phyloP scores from a whole-genome alignment of 2,888 invertebrate genomes.

The Zootermopsis nevadensis region DNA sequence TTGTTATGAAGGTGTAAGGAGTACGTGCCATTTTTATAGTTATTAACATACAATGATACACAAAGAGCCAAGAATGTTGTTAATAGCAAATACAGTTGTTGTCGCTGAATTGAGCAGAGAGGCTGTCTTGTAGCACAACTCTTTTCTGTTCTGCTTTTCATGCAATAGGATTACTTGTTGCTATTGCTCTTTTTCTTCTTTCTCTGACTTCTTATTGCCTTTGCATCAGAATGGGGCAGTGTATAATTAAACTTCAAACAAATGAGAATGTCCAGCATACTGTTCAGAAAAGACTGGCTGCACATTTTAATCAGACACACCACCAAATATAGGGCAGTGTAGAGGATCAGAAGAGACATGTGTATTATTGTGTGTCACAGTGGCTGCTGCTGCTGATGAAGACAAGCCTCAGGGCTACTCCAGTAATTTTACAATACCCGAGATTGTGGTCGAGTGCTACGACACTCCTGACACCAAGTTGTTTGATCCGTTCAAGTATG shows the following conservation, averaged over 20 bases:
- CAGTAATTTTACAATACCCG: slow-evolving; percentile 31
- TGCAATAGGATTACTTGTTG: slow-evolving; percentile 3
- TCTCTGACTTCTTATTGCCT: neutral
- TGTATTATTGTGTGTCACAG: slow-evolving; percentile 39
- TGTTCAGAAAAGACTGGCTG: slow-evolving; percentile 3
- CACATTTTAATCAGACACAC: slow-evolving; percentile 1
- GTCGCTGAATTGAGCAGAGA: neutral
- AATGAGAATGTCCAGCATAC: too few species aligned
- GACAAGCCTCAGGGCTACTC: neutral
- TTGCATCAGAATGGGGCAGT: neutral
- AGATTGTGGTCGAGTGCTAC: slow-evolving; percentile 35
- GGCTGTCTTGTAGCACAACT: slow-evolving; percentile 19
- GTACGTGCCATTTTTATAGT: too few species aligned
- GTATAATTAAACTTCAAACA: neutral
- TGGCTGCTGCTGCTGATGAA: slow-evolving; percentile 17
- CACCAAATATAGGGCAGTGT: neutral
- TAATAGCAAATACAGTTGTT: neutral
- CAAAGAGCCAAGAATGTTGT: slow-evolving; percentile 22
- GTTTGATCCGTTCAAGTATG: slow-evolving; percentile 20
- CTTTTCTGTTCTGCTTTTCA: slow-evolving; percentile 17
- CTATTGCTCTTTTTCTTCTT: slow-evolving; percentile 7
- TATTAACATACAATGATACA: neutral
- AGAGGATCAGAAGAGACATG: slow-evolving; percentile 22
- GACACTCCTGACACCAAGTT: slow-evolving; percentile 33
- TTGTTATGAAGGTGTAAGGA: too few species aligned